Conservation (phyloP, 2,113 vertebrate species). For the Puffinus mauretanicus region DNA sequence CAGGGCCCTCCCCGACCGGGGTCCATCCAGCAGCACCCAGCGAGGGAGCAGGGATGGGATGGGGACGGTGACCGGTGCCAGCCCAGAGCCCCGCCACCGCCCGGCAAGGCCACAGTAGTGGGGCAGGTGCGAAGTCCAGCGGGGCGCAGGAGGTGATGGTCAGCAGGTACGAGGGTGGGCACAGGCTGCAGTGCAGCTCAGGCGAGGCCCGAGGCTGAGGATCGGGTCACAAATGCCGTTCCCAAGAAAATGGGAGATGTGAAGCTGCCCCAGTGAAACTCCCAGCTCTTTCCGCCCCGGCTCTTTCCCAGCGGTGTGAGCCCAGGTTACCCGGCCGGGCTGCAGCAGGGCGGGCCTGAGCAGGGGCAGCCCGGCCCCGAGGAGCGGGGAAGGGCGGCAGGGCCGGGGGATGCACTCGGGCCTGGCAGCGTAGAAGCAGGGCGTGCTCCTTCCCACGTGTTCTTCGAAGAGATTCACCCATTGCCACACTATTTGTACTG, state of each 20-base stretch:
- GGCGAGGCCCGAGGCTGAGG: not conserved
- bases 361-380: rapidly evolving
- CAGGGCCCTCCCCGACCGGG: not conserved
- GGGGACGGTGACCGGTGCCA: no score
- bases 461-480: not conserved
- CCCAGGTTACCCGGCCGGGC: not conserved
- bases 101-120: not conserved
- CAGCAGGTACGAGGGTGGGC: not conserved
- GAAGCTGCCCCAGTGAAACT: not conserved
- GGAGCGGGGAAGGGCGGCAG: not conserved
- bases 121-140: rapidly evolving
- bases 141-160: not conserved
- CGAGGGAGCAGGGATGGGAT: not conserved
- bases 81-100: not conserved
- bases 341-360: not conserved
- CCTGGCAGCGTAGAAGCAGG: not conserved
- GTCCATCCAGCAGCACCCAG: not conserved
- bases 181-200: not conserved
- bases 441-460: rapidly evolving
- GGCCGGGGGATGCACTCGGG: rapidly evolving
- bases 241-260: not conserved
- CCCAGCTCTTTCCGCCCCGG: not conserved
- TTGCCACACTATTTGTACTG: not conserved
- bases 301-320: not conserved
- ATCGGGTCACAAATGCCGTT: not conserved